phyloP scores from a whole-genome alignment of 2,113 vertebrate genomes.

The Rallus limicola region DNA sequence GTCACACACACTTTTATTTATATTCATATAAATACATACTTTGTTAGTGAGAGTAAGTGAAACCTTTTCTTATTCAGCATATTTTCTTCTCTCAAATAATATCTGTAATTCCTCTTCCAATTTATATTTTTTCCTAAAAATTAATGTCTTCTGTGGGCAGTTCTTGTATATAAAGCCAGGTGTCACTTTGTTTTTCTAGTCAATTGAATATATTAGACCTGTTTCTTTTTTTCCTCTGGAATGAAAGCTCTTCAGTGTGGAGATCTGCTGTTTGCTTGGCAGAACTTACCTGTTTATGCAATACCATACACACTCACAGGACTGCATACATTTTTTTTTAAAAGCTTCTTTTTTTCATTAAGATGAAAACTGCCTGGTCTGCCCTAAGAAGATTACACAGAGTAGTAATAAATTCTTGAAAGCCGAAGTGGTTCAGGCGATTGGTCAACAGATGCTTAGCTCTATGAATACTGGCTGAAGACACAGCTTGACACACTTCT shows the following conservation, averaged over 20 bases:
- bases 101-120: not conserved
- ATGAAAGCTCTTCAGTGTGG: not conserved
- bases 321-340: not conserved
- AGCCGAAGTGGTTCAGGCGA: not conserved
- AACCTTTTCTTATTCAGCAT: not conserved
- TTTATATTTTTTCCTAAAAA: not conserved
- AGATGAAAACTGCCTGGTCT: not conserved
- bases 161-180: not conserved
- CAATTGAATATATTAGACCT: not conserved
- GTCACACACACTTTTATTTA: not conserved
- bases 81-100: not conserved
- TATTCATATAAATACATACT: not conserved
- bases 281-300: not conserved
- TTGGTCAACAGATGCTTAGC: not conserved
- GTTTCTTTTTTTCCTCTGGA: not conserved
- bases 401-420: slow-evolving; percentile 17
- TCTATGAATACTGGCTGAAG: not conserved
- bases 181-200: not conserved
- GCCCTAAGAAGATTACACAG: not conserved
- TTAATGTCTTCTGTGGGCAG: not conserved
- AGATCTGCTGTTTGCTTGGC: not conserved
- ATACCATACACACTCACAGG: not conserved
- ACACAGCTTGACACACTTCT: not conserved
- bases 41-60: not conserved
- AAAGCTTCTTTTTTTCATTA: not conserved